A percentile compares a stretch with the other conserved stretches of the same genome.
Evolutionary conservation across 2,888 invertebrate genomes (phyloP).

Genomic region (Drosophila cracens): DNA sequence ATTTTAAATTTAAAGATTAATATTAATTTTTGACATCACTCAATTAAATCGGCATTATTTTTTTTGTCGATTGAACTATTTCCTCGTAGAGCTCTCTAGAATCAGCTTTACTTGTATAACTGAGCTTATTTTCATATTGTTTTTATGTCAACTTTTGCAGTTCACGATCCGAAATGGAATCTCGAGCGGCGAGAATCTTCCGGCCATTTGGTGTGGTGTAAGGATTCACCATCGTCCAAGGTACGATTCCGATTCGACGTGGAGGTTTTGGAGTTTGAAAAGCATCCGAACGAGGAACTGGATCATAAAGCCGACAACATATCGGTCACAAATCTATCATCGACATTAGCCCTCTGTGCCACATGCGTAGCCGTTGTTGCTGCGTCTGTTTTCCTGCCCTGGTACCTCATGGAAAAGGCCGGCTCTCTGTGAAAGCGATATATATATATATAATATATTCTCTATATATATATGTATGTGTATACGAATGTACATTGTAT

Average conservation of each 20-base stretch:
- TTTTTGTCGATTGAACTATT: background rate
- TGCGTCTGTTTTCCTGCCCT: slow-evolving; percentile 83
- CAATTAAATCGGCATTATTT: background rate
- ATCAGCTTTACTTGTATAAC: background rate
- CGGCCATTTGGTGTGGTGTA: slow-evolving; percentile 85
- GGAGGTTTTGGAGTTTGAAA: slow-evolving; percentile 85
- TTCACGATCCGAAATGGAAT: slow-evolving; percentile 85
- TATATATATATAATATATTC: background rate
- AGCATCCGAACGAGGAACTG: slow-evolving; percentile 84
- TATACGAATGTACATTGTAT: slow-evolving; percentile 32
- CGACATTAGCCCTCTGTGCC: slow-evolving; percentile 82
- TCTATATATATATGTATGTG: slow-evolving; percentile 33
- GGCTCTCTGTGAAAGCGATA: slow-evolving; percentile 48
- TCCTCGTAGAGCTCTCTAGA: too few relatives aligned
- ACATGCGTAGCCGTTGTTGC: slow-evolving; percentile 84
- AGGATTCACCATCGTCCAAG: slow-evolving; percentile 84
- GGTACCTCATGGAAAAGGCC: slow-evolving; percentile 83
- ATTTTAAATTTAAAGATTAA: background rate
- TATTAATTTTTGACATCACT: background rate
- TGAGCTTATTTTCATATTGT: background rate
- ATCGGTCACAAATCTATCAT: slow-evolving; percentile 75
- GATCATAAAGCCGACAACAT: slow-evolving; percentile 68
- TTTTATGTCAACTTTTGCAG: slow-evolving; percentile 48
- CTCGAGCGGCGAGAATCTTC: slow-evolving; percentile 85
- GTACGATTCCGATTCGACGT: slow-evolving; percentile 85